Percentiles rank a stretch among this genome's conserved stretches.
Conservation (phyloP, 2,888 invertebrate genomes). For the Macropis europaea region DNA sequence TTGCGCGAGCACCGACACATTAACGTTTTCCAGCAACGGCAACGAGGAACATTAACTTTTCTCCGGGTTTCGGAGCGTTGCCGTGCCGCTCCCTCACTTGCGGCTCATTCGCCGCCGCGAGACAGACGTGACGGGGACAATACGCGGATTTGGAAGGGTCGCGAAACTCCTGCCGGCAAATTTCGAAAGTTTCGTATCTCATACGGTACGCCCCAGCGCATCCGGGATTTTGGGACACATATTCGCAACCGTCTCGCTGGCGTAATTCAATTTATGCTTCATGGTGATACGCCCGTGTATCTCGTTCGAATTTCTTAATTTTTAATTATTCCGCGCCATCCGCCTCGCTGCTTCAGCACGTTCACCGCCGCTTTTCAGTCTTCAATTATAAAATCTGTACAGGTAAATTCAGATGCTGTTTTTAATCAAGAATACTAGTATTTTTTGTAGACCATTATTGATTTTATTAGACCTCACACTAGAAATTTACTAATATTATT, state of each 20-base stretch:
- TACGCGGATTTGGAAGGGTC: conserved; percentile 7
- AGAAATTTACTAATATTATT: no score
- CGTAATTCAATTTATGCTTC: conserved; percentile 24
- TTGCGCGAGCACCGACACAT: conserved; percentile 31
- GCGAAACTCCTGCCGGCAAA: conserved; percentile 26
- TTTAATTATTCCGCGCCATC: background rate
- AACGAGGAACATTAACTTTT: conserved; percentile 53
- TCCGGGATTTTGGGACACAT: background rate
- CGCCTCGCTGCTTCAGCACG: no score
- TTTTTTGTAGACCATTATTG: no score
- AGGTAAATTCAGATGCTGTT: no score
- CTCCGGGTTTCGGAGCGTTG: conserved; percentile 23
- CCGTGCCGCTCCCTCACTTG: background rate
- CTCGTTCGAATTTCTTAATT: background rate
- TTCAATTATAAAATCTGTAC: no score
- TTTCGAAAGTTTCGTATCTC: conserved; percentile 44
- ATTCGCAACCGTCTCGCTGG: background rate
- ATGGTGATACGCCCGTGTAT: background rate
- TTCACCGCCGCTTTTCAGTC: no score
- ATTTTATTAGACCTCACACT: no score
- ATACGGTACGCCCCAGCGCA: background rate
- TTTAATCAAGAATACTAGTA: no score
- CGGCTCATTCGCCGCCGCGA: conserved; percentile 18
- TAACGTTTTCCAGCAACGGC: conserved; percentile 42
- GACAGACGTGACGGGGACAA: conserved; percentile 17